A percentile compares a stretch with the other conserved stretches of the same genome.
phyloP scores from a whole-genome alignment of 2,797 vertebrate species.

The Arctocebus calabarensis region DNA sequence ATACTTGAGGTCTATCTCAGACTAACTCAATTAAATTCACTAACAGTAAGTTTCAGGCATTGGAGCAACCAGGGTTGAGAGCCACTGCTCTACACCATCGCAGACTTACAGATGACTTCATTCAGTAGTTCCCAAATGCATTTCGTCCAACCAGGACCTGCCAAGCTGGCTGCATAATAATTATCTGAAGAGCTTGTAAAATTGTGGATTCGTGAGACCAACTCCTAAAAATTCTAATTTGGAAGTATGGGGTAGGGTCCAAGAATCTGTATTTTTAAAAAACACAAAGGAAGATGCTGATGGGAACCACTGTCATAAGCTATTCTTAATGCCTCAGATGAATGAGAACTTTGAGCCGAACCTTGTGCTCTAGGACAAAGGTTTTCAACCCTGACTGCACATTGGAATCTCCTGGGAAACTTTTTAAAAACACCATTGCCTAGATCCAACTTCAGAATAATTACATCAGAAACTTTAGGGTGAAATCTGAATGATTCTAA shows the following conservation, averaged over 20 bases:
- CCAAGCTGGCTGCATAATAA: background rate
- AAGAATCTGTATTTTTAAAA: slow-evolving; percentile 40
- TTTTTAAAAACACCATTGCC: background rate
- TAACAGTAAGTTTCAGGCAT: background rate
- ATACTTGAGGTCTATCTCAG: background rate
- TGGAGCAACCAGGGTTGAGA: slow-evolving; percentile 6
- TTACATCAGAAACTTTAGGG: slow-evolving; percentile 29
- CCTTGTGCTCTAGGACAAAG: background rate
- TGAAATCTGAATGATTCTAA: slow-evolving; percentile 12
- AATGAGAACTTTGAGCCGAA: slow-evolving; percentile 46
- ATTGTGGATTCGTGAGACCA: background rate
- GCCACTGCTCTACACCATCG: background rate
- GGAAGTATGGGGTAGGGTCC: background rate
- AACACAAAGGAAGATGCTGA: background rate
- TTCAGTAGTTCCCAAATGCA: slow-evolving; percentile 12
- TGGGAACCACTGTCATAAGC: background rate
- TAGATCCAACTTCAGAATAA: slow-evolving; percentile 17
- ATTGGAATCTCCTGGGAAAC: background rate
- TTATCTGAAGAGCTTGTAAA: slow-evolving; percentile 4
- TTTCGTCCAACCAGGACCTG: background rate
- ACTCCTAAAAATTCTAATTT: slow-evolving; percentile 46
- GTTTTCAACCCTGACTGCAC: background rate
- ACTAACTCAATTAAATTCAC: slow-evolving; percentile 52
- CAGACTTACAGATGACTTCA: slow-evolving; percentile 29
- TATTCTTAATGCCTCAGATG: slow-evolving; percentile 36